These are phyloP conservation scores for Hucho hucho DNA, from an alignment of 2,113 vertebrate species.

Conservation along the genomic window DNA sequence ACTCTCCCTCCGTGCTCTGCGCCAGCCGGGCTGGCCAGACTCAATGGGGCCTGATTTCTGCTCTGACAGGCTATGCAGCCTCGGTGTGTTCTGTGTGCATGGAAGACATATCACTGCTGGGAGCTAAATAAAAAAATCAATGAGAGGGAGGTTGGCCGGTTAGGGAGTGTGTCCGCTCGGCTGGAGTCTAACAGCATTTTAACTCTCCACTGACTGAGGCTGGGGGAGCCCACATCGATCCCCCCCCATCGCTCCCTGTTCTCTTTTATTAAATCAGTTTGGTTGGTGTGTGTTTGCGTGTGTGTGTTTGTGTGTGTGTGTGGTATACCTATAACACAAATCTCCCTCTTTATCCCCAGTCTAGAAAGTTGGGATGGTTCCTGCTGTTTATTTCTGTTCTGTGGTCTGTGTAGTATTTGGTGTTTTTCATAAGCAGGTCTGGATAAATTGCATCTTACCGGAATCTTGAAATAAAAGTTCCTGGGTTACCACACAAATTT, in stretches of 20 bases:
- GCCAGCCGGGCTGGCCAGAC: conserved; percentile 21
- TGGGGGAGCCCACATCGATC: conserved; percentile 69
- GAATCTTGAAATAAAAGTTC: too few relatives aligned
- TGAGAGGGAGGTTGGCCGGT: conserved; percentile 54
- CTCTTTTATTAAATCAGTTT: conserved; percentile 71
- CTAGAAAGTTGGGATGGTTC: too few relatives aligned
- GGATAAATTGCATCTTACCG: too few relatives aligned
- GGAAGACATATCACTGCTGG: conserved; percentile 64
- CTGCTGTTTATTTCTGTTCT: too few relatives aligned
- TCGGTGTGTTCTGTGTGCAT: conserved; percentile 29
- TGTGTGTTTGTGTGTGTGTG: too few relatives aligned
- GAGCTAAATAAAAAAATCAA: conserved; percentile 73
- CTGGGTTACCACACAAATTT: too few relatives aligned
- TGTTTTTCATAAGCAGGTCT: too few relatives aligned
- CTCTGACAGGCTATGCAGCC: conserved; percentile 57
- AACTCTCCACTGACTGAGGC: conserved; percentile 66
- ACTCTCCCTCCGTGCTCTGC: conserved; percentile 16
- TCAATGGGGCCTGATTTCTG: conserved; percentile 60
- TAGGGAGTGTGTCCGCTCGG: conserved; percentile 53
- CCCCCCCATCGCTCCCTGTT: conserved; percentile 50
- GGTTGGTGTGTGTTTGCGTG: background rate
- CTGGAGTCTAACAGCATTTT: conserved; percentile 61
- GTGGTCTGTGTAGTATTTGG: too few relatives aligned
- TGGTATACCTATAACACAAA: background rate
- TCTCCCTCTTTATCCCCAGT: background rate